Evolutionary conservation across 1,140 invertebrate species (phyloP), one percentile per base, ranked within the genome.

Genomic region (Rhopalosiphum padi): DNA sequence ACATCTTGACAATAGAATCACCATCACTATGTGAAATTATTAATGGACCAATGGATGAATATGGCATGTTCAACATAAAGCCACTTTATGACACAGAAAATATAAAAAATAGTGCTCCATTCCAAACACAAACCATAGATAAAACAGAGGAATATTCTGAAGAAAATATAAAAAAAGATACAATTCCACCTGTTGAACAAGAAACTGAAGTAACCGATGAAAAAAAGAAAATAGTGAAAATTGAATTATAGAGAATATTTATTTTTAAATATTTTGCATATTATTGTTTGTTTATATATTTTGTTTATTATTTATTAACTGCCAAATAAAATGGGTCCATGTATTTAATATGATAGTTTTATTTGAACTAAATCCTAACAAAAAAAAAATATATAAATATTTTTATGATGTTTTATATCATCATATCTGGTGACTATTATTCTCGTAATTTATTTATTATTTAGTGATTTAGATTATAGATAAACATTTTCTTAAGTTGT

Each of bases 1-100:
- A 99, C 94, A 97, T 99, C 93, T 95, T 99, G 41, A 98, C 98
- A 35, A 98, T 99, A 0, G 98, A 99, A 95, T 98, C 98, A 8
- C 96, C 97, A 1, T 95, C 99, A 1, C 97, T 99, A 94, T 99
- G 98, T 96, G 96, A 97, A 46, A 1, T 90, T n/a, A 90, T 90
- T 43, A 90, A 90, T 90, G 89, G 89, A 2, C 53, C 89, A n/a
- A 43, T 90, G 35, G 53, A 90, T 90, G 89, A 90, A 68, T 68
- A 90, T 68, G 89, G 89, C 68, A 90, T 90, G n/a, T 90, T 90
- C 18, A n/a, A 15, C 1, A 43, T 43, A 43, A 68, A 68, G 15
- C 15, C 37, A 7, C 37, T 23, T 60, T 21, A 35, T 2, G 23
- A 60, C n/a, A 21, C 8, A 6, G 18, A 68, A n/a, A 60, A 43